These are phyloP conservation scores for roundworm (Caenorhabditis elegans) DNA, from an alignment of 1,140 invertebrate species.

Conservation along the genomic window WBcel235 BX284604.4:364001-364500, in stretches of 20 bases:
- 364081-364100: neutral
- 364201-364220: neutral
- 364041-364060: neutral
- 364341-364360: too few relatives aligned
- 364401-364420: too few relatives aligned
- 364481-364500: too few relatives aligned
- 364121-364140: too few relatives aligned
- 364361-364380: too few relatives aligned
- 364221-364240: conserved; percentile 25
- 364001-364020: neutral
- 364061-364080: neutral
- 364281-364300: neutral
- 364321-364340: too few relatives aligned
- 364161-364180: neutral
- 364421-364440: too few relatives aligned
- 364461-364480: too few relatives aligned
- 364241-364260: neutral
- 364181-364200: neutral
- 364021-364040: neutral
- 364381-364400: too few relatives aligned
- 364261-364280: conserved; percentile 6
- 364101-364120: too few relatives aligned
- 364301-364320: neutral
- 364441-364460: too few relatives aligned
- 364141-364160: neutral